phyloP scores from a whole-genome alignment of 64 coral and sea anemone species.

The Montipora capricornis region DNA sequence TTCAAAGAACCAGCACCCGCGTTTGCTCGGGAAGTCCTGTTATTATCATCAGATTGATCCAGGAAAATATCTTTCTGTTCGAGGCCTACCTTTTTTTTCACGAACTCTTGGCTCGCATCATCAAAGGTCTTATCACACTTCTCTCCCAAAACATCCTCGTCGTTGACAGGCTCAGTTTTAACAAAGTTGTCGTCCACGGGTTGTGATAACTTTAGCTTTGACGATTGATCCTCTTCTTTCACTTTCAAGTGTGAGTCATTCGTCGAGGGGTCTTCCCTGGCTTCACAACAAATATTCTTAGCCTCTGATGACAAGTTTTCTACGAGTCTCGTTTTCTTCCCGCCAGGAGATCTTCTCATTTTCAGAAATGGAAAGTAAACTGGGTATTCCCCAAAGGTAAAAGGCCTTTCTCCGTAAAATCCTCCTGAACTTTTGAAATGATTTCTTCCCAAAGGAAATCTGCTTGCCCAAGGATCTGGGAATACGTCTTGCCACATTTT shows the following conservation, averaged over 20 bases:
- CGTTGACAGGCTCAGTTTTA: neutral
- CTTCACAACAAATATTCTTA: neutral
- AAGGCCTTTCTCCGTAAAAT: conserved; percentile 38
- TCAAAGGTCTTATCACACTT: neutral
- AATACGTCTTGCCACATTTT: neutral
- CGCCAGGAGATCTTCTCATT: neutral
- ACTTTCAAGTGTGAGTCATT: neutral
- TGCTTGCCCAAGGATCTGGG: neutral
- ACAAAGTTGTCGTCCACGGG: neutral
- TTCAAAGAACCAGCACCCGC: neutral
- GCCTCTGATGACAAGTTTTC: neutral
- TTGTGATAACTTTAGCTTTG: conserved; percentile 9
- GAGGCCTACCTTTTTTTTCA: neutral
- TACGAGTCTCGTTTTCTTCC: conserved; percentile 2
- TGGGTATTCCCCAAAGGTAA: neutral
- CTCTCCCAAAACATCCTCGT: neutral
- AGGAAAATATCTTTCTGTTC: neutral
- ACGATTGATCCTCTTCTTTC: neutral
- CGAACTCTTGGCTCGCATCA: neutral
- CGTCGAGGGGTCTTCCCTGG: conserved; percentile 22
- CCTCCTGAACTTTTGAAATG: neutral
- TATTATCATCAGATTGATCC: neutral
- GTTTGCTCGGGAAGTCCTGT: neutral
- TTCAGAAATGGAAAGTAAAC: conserved; percentile 39
- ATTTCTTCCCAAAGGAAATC: neutral